phyloP scores from a whole-genome alignment of 2,888 invertebrate genomes.

The Netelia inedita region DNA sequence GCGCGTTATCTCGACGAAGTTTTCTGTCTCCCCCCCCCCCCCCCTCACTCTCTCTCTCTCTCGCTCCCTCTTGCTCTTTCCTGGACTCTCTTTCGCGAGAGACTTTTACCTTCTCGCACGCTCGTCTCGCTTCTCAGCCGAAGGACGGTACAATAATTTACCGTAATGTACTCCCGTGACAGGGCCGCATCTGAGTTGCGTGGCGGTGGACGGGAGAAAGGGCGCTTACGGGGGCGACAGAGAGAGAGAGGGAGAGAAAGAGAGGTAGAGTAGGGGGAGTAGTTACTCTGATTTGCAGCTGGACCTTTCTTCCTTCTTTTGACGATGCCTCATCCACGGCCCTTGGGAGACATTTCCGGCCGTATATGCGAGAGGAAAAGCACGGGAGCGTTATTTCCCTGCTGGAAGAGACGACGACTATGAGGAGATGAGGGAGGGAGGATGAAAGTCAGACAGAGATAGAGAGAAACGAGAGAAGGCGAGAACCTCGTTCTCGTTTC shows the following conservation, averaged over 20 bases:
- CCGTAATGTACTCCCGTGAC: conserved; percentile 82
- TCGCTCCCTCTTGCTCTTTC: conserved; percentile 70
- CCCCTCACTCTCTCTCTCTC: neutral
- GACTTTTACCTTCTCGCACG: conserved; percentile 56
- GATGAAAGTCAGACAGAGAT: neutral
- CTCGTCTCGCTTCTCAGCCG: conserved; percentile 56
- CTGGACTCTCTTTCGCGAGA: neutral
- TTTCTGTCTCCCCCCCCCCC: conserved; percentile 1
- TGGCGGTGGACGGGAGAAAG: conserved; percentile 11
- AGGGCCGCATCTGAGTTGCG: conserved; percentile 58
- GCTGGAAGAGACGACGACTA: conserved; percentile 26
- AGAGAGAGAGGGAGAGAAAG: neutral
- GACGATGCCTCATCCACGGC: conserved; percentile 81
- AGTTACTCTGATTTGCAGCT: conserved; percentile 82
- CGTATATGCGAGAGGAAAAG: conserved; percentile 47
- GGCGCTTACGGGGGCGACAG: neutral
- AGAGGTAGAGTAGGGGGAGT: conserved; percentile 50
- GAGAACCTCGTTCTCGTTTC: conserved; percentile 28
- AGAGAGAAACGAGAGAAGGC: neutral
- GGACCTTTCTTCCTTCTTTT: conserved; percentile 77
- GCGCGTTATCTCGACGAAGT: conserved; percentile 51
- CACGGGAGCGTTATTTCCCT: conserved; percentile 38
- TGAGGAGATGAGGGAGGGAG: neutral
- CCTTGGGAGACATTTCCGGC: conserved; percentile 79
- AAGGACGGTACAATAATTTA: conserved; percentile 79